Percentiles rank a stretch among this genome's conserved stretches.
Conservation (phyloP, 23 tunicate genomes). For the Styela clava region DNA sequence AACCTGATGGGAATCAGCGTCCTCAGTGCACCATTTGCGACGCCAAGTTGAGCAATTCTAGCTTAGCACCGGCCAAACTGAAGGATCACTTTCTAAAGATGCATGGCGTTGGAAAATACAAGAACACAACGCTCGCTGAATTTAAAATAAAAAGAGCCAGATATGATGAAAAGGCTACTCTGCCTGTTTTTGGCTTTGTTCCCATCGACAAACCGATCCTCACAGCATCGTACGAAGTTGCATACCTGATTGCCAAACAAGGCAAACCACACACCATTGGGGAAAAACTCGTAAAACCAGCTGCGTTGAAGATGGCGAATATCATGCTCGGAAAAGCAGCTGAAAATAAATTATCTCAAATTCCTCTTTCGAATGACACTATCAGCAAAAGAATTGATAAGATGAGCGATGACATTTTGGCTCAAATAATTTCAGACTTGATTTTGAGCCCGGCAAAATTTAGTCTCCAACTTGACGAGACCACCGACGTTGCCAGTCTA, state of each 20-base stretch:
- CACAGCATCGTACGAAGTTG: constrained; percentile 47
- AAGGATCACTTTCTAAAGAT: constrained; percentile 25
- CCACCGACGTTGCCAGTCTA: too few relatives aligned
- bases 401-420: constrained; percentile 51
- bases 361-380: constrained; percentile 52
- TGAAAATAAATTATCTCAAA: constrained; percentile 40
- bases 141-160: constrained; percentile 32
- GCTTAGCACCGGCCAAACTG: neutral
- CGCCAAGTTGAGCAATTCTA: neutral
- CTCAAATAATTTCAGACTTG: constrained; percentile 45
- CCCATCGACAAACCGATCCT: constrained; percentile 25
- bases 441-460: constrained; percentile 50
- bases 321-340: constrained; percentile 47
- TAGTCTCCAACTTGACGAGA: constrained; percentile 47
- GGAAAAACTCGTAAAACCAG: constrained; percentile 44
- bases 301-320: constrained; percentile 49
- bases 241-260: constrained; percentile 35
- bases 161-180: constrained; percentile 25
- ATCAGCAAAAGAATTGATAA: constrained; percentile 54
- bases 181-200: constrained; percentile 27
- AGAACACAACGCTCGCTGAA: constrained; percentile 36
- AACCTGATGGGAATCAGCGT: constrained; percentile 36
- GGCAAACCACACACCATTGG: constrained; percentile 56
- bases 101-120: constrained; percentile 30
- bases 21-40: constrained; percentile 5